Base-by-base conservation (phyloP, 2,797 vertebrate genomes). In the Lateolabrax maculatus region DNA sequence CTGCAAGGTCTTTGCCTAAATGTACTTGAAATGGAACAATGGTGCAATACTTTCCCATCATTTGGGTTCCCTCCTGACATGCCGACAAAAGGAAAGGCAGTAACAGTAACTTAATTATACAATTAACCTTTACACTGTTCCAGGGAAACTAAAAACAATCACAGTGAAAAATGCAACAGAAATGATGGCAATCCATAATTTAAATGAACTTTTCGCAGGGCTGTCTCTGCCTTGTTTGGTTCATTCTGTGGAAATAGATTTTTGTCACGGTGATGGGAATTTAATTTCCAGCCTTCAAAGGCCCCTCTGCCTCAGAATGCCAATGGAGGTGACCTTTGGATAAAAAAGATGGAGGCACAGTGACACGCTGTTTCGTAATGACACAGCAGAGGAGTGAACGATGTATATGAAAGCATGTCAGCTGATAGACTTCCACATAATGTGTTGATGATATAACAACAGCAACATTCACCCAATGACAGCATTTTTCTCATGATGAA, bases 51-150 rank as follows among this genome's bases (percentile, higher is more conserved):
- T 77, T 88, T 79, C 34, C 49, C 13, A 77, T 79, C 34, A 87
- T 76, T 56, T 70, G 34, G 15, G 56, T 31, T 72, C 71, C 51
- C 64, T 69, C 36, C 49, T 70, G 82, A 72, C 74, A 68, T 39
- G 39, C 64, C 0, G 36, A 74, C 73, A 87, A 73, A 78, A 84
- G 73, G 66, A 76, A 81, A 76, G 46, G 74, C 83, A 75, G 68
- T 39, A 88, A 75, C 55, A 62, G 74, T 67, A 46, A 83, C 70
- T 84, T 80, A 85, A 89, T 91, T 80, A 89, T 79, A 79, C 73
- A 84, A 86, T 94, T 93, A 94, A 90, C 88, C 91, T 92, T 92
- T 93, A 64, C 37, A 64, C 69, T 36, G 65, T 75, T 81, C 65
- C 75, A 69, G 81, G 75, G 56, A 84, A 84, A 81, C 46, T 65